Conservation (phyloP, 1,140 invertebrate genomes). For the Diorhabda elongata region DNA sequence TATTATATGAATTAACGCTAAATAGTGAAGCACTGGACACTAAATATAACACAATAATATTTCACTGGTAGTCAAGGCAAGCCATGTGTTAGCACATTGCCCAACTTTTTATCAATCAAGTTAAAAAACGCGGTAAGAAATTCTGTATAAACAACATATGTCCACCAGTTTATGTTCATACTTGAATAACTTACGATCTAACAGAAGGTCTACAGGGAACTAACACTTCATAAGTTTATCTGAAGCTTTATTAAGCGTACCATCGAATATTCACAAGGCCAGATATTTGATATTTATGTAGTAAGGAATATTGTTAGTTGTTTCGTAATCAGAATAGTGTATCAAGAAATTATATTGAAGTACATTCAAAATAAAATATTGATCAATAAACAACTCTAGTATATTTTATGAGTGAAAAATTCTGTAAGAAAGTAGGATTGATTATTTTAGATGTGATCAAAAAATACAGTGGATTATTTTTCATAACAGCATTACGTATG, state of each 20-base stretch:
- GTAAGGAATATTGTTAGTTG: background rate
- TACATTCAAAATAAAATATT: too few relatives aligned
- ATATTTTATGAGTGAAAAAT: too few relatives aligned
- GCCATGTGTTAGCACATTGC: conserved; percentile 9
- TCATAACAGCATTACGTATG: too few relatives aligned
- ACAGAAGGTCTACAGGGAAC: conserved; percentile 12
- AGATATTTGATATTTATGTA: conserved; percentile 1
- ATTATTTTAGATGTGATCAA: too few relatives aligned
- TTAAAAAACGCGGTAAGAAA: conserved; percentile 12
- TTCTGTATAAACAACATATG: conserved; percentile 16
- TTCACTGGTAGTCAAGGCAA: background rate
- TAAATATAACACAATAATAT: too few relatives aligned
- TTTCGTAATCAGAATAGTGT: background rate
- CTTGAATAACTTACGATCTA: conserved; percentile 1
- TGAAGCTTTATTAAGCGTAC: conserved; percentile 6
- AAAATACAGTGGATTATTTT: too few relatives aligned
- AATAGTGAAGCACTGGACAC: too few relatives aligned
- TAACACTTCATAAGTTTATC: conserved; percentile 12
- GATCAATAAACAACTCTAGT: too few relatives aligned
- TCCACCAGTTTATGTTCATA: conserved; percentile 13
- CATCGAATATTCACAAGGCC: background rate
- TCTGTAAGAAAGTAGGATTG: too few relatives aligned
- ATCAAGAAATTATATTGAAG: too few relatives aligned
- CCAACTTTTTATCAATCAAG: conserved; percentile 8
- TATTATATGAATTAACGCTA: too few relatives aligned